Percentiles rank a stretch among this genome's conserved stretches.
Evolutionary conservation across 2,113 vertebrate species (phyloP).

Genomic region (Uropsilus gracilis): DNA sequence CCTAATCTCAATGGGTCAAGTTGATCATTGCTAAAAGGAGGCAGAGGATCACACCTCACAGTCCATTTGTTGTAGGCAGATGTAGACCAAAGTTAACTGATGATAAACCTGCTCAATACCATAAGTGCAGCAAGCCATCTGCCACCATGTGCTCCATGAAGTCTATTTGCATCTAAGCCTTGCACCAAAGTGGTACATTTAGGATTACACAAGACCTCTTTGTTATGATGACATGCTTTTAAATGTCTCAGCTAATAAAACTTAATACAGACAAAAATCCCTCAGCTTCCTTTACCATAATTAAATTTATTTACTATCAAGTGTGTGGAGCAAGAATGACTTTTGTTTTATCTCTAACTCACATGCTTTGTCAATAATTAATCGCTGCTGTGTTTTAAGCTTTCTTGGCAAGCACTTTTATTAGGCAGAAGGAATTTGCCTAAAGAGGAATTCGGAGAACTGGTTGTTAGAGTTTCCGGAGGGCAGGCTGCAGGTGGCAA

Average conservation of each 20-base stretch:
- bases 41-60: slow-evolving; percentile 17
- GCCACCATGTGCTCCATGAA: slow-evolving; percentile 84
- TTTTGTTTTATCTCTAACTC: slow-evolving; percentile 89
- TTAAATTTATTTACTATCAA: slow-evolving; percentile 90
- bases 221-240: slow-evolving; percentile 89
- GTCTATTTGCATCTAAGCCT: slow-evolving; percentile 80
- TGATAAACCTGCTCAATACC: slow-evolving; percentile 80
- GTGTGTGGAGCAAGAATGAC: slow-evolving; percentile 82
- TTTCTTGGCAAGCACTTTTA: slow-evolving; percentile 83
- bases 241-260: slow-evolving; percentile 89
- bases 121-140: slow-evolving; percentile 80
- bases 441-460: slow-evolving; percentile 77
- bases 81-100: slow-evolving; percentile 81
- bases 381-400: slow-evolving; percentile 85
- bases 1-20: neutral
- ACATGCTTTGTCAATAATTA: slow-evolving; percentile 89
- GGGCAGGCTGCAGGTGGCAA: slow-evolving; percentile 17
- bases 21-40: neutral
- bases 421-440: slow-evolving; percentile 82
- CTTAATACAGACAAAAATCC: slow-evolving; percentile 87
- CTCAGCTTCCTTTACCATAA: slow-evolving; percentile 86
- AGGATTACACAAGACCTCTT: slow-evolving; percentile 88
- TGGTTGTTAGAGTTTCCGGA: slow-evolving; percentile 34
- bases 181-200: slow-evolving; percentile 78
- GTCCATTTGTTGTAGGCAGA: slow-evolving; percentile 59